Base-by-base conservation (phyloP, 2,888 invertebrate genomes). In the Platycheirus albimanus region DNA sequence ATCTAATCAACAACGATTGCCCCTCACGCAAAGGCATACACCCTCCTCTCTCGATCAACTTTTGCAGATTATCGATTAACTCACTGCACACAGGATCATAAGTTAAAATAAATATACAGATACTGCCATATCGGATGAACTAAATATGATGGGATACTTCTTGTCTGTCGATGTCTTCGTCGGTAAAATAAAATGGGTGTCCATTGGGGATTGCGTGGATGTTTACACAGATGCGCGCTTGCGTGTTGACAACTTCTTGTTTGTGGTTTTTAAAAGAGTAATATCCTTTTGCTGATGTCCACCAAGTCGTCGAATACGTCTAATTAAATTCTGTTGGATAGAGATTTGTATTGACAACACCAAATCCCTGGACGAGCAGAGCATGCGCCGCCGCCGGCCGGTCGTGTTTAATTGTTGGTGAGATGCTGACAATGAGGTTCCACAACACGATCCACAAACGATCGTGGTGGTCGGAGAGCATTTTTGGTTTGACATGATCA, bases 181-280 rank as follows among this genome's bases (percentile, higher is more conserved):
- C 43, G 58, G 58, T 43, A 45, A 77, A 38, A 56, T 67, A 77
- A 83, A 64, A 72, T 78, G 49, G 41, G 24, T 69, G 58, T 72
- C 69, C 83, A 74, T 58, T 78, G 83, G 78, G 83, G 69, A 78
- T 81, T 77, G 81, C 67, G 71, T 75, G 75, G 63, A 69, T 80
- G 75, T 76, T 70, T 43, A 66, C 64, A 76, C 70, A 66, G 56
- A 76, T 52, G 61, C 58, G 28, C 49, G 43, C 52, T 54, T 36
- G 51, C 58, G 45, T 61, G 61, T 61, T 61, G 61, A 61, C 63
- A 64, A 47, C 72, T 64, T 64, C 30, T 49, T 30, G 54, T 10
- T 47, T 76, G 67, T 67, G 76, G 20, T 56, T 56, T 54, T 28
- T 30, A 24, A 30, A n/a, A 15, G 71, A 28, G 51, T 66, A 58